These are phyloP conservation scores for Alouatta palliata DNA, from an alignment of 2,113 vertebrate genomes.

Conservation along the genomic window DNA sequence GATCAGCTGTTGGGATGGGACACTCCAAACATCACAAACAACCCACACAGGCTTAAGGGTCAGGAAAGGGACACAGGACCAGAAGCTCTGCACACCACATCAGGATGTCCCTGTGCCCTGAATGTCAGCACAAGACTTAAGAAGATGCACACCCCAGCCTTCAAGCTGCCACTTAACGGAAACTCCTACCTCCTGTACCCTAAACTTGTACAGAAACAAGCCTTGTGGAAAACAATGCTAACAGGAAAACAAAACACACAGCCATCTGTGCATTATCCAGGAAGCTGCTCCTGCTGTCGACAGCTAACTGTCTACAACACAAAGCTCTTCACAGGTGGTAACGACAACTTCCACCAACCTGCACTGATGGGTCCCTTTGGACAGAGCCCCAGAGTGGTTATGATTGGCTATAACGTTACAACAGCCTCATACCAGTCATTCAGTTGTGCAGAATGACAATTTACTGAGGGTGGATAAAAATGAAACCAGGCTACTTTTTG, in stretches of 20 bases:
- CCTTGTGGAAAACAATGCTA: background rate
- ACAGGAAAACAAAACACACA: background rate
- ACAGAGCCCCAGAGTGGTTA: background rate
- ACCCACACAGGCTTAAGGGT: background rate
- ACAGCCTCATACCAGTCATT: background rate
- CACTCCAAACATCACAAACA: background rate
- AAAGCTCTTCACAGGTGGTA: background rate
- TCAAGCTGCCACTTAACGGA: background rate
- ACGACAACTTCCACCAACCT: background rate
- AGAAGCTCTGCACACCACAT: background rate
- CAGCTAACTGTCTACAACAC: background rate
- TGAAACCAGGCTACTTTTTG: background rate
- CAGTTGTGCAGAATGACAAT: background rate
- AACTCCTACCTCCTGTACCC: background rate
- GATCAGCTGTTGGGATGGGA: background rate
- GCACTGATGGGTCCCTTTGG: background rate
- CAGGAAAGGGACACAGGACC: background rate
- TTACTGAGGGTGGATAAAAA: background rate
- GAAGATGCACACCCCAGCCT: background rate
- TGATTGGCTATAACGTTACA: background rate
- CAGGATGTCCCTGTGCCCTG: background rate
- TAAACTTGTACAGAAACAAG: background rate
- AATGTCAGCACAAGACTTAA: background rate
- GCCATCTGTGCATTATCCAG: background rate
- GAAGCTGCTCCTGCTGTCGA: background rate